These are phyloP conservation scores for Venturia canescens DNA, from an alignment of 1,140 invertebrate species.

Conservation along the genomic window DNA sequence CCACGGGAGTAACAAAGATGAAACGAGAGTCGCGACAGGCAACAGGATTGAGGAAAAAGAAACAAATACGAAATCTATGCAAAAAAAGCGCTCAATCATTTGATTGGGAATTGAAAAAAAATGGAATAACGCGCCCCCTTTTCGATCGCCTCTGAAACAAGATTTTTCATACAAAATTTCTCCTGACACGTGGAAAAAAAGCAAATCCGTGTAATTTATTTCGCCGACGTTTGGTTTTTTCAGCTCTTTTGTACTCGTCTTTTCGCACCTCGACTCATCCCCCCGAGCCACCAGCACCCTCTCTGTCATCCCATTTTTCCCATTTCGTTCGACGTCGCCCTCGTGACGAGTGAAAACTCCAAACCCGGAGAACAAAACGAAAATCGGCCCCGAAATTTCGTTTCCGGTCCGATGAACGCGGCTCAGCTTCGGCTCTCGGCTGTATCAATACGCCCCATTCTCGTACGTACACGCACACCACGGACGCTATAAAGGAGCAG, in stretches of 20 bases:
- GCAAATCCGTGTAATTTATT: neutral
- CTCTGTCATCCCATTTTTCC: constrained; percentile 24
- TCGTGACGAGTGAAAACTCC: constrained; percentile 14
- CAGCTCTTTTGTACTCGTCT: neutral
- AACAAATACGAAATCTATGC: constrained; percentile 10
- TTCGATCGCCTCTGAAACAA: neutral
- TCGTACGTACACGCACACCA: neutral
- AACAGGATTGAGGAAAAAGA: constrained; percentile 45
- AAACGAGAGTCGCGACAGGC: constrained; percentile 55
- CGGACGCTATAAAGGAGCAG: neutral
- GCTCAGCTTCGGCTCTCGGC: neutral
- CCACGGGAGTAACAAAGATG: constrained; percentile 69
- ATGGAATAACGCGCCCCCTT: neutral
- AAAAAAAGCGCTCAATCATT: neutral
- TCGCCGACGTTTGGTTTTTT: neutral
- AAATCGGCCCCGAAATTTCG: constrained; percentile 11
- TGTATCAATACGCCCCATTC: neutral
- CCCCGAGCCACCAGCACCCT: neutral
- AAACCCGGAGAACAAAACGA: neutral
- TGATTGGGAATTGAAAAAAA: neutral
- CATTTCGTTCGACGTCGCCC: constrained; percentile 17
- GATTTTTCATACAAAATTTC: neutral
- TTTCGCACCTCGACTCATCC: neutral
- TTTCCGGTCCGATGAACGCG: constrained; percentile 15
- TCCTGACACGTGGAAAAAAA: neutral